A percentile compares a stretch with the other conserved stretches of the same genome.
phyloP scores from a whole-genome alignment of 2,797 vertebrate species.

The Tokudaia muenninki region DNA sequence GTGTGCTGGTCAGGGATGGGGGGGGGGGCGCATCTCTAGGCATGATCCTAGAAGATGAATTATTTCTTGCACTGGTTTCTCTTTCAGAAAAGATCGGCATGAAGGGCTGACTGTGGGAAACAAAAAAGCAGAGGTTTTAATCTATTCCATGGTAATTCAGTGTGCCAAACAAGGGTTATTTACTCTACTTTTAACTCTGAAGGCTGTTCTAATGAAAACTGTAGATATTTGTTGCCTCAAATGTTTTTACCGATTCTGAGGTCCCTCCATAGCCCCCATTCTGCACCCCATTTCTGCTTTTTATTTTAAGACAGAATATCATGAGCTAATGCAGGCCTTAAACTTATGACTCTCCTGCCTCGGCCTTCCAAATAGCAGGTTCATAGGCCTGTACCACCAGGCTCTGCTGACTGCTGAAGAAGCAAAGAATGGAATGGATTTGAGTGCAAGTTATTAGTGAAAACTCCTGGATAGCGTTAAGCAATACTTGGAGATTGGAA shows the following conservation, averaged over 20 bases:
- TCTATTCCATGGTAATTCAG: constrained; percentile 42
- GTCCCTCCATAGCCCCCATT: too few species aligned
- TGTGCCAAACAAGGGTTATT: constrained; percentile 37
- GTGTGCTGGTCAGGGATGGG: too few species aligned
- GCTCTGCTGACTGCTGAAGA: not conserved
- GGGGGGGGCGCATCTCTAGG: too few species aligned
- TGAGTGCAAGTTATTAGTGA: constrained; percentile 12
- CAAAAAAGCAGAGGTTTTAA: constrained; percentile 47
- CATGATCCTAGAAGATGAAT: too few species aligned
- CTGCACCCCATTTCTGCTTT: not conserved
- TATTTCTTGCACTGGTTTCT: constrained; percentile 59
- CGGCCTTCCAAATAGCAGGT: not conserved
- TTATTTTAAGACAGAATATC: not conserved
- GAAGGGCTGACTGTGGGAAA: constrained; percentile 56
- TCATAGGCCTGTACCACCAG: not conserved
- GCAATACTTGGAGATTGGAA: constrained; percentile 4
- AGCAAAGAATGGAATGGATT: not conserved
- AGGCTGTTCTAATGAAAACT: not conserved
- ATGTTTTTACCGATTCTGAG: not conserved
- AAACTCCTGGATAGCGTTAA: constrained; percentile 7
- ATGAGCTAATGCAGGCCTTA: not conserved
- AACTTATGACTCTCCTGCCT: not conserved
- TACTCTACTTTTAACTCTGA: not conserved
- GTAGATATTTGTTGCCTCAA: not conserved
- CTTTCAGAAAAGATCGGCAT: constrained; percentile 72